A percentile compares a stretch with the other conserved stretches of the same genome.
phyloP scores from a whole-genome alignment of 2,888 invertebrate species.

The Philopedon plagiatum region DNA sequence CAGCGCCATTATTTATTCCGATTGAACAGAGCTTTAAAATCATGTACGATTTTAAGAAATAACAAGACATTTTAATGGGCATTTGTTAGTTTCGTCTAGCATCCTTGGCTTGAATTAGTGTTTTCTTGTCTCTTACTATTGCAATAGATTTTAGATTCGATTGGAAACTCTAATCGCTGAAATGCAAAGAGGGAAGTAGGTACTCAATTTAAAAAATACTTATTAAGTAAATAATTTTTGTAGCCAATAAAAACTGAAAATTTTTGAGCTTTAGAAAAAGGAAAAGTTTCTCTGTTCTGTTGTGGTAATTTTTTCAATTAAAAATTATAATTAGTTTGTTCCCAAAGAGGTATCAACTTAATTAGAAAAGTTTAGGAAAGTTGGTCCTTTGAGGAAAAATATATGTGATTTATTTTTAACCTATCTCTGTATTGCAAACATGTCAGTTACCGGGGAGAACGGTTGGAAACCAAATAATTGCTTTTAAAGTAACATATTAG shows the following conservation, averaged over 20 bases:
- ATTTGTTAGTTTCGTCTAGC: background rate
- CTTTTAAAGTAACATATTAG: slow-evolving; percentile 26
- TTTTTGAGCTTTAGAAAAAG: too few relatives aligned
- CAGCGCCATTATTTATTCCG: too few relatives aligned
- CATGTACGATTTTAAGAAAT: background rate
- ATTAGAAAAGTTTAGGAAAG: background rate
- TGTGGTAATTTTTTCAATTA: too few relatives aligned
- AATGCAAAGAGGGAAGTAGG: too few relatives aligned
- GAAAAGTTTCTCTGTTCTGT: too few relatives aligned
- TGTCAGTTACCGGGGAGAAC: slow-evolving; percentile 9
- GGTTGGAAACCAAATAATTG: slow-evolving; percentile 26
- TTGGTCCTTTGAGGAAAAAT: background rate
- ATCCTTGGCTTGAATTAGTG: background rate
- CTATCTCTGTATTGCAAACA: background rate
- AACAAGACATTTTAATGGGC: background rate
- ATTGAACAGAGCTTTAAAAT: background rate
- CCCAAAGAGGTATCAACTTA: too few relatives aligned
- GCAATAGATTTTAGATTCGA: background rate
- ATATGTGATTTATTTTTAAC: slow-evolving; percentile 17
- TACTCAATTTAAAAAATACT: too few relatives aligned
- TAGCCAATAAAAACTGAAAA: too few relatives aligned
- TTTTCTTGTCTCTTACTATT: background rate
- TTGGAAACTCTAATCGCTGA: too few relatives aligned
- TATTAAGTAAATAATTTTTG: too few relatives aligned
- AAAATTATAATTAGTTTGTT: too few relatives aligned